Conservation (phyloP, 2,113 vertebrate genomes). For the Brienomyrus brachyistius region DNA sequence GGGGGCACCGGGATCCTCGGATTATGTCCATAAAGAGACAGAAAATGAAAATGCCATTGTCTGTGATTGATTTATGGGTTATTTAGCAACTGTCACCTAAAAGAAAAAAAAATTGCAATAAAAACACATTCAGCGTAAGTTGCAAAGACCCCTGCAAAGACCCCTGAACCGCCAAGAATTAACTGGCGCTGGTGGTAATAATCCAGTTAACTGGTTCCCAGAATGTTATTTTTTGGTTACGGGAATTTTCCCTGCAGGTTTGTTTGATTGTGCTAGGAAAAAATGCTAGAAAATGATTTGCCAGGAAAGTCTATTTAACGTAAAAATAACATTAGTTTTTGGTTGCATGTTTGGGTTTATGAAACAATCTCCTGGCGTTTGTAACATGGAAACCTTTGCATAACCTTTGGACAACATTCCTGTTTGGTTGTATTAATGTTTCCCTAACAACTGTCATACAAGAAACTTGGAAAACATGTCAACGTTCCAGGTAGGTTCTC, state of each 20-base stretch:
- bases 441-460: not conserved
- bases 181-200: not conserved
- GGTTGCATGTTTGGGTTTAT: not conserved
- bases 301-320: not conserved
- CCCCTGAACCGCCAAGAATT: not conserved
- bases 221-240: not conserved
- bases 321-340: not conserved
- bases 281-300: not conserved
- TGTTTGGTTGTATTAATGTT: not conserved
- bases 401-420: not conserved
- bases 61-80: not conserved
- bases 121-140: not conserved
- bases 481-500: not conserved
- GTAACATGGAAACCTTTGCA: not conserved
- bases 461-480: not conserved
- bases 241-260: not conserved
- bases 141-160: not conserved
- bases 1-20: too few relatives aligned
- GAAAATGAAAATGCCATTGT: not conserved
- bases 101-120: too few relatives aligned
- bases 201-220: not conserved
- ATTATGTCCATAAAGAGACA: not conserved
- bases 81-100: not conserved
- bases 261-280: not conserved
- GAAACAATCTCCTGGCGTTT: not conserved